These are phyloP conservation scores for Notospermus geniculatus DNA, from an alignment of 1,140 invertebrate genomes.

Conservation along the genomic window DNA sequence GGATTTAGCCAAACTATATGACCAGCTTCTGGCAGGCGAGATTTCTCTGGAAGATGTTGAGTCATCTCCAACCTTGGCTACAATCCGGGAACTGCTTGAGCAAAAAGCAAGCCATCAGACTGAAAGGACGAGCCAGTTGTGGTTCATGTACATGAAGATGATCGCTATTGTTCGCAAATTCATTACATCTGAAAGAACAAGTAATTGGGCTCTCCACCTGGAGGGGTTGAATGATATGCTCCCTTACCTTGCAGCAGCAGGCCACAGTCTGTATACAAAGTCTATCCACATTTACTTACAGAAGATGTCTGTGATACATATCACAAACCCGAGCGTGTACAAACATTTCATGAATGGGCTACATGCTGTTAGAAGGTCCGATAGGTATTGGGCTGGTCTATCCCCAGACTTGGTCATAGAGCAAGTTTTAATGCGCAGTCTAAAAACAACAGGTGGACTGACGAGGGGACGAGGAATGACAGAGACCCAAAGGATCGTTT, in stretches of 20 bases:
- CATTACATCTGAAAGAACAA: constrained; percentile 33
- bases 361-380: constrained; percentile 26
- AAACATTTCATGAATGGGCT: constrained; percentile 33
- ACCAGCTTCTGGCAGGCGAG: constrained; percentile 2
- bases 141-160: constrained; percentile 36
- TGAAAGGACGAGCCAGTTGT: constrained; percentile 20
- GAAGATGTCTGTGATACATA: constrained; percentile 46
- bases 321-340: constrained; percentile 14
- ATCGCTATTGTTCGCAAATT: constrained; percentile 29
- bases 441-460: constrained; percentile 48
- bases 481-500: constrained; percentile 24
- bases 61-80: neutral
- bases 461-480: constrained; percentile 24
- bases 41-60: constrained; percentile 1
- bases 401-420: constrained; percentile 48
- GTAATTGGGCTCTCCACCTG: constrained; percentile 29
- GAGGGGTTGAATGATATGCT: constrained; percentile 45
- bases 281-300: constrained; percentile 55
- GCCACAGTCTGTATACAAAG: constrained; percentile 53
- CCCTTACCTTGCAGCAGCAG: constrained; percentile 37
- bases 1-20: neutral
- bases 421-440: constrained; percentile 31
- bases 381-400: constrained; percentile 55
- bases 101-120: neutral
- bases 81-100: neutral